Conservation (phyloP, 1,140 invertebrate species). For the Apis cerana region DNA sequence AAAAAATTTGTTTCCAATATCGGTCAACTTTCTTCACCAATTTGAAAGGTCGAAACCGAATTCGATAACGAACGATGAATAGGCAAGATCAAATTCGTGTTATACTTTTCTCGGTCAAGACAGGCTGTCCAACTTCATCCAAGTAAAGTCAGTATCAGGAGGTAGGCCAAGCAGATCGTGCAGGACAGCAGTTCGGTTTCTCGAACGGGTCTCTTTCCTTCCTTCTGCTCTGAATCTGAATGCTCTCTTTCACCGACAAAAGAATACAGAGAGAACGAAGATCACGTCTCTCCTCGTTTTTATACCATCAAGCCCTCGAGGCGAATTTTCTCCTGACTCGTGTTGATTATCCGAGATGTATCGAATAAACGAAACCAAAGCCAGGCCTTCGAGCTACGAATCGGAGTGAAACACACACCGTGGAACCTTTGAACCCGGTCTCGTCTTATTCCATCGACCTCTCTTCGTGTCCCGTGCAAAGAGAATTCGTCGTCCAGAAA, state of each 20-base stretch:
- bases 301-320: background rate
- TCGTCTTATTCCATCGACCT: slow-evolving; percentile 21
- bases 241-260: background rate
- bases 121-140: slow-evolving; percentile 42
- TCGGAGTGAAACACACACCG: slow-evolving; percentile 4
- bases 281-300: background rate
- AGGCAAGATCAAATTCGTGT: slow-evolving; percentile 14
- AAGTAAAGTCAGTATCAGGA: background rate
- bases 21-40: background rate
- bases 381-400: background rate
- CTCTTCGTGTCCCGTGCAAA: background rate
- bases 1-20: background rate
- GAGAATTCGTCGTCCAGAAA: slow-evolving; percentile 6
- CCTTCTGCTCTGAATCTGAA: background rate
- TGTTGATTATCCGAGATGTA: too few species aligned
- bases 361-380: slow-evolving; percentile 11
- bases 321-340: background rate
- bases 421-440: background rate
- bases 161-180: background rate
- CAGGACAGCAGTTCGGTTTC: background rate
- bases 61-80: background rate
- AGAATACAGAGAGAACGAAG: background rate
- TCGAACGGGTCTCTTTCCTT: slow-evolving; percentile 13
- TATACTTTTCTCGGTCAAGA: background rate
- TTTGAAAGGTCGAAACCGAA: too few species aligned